Conservation (phyloP, 2,113 vertebrate species). For the Sorex araneus region DNA sequence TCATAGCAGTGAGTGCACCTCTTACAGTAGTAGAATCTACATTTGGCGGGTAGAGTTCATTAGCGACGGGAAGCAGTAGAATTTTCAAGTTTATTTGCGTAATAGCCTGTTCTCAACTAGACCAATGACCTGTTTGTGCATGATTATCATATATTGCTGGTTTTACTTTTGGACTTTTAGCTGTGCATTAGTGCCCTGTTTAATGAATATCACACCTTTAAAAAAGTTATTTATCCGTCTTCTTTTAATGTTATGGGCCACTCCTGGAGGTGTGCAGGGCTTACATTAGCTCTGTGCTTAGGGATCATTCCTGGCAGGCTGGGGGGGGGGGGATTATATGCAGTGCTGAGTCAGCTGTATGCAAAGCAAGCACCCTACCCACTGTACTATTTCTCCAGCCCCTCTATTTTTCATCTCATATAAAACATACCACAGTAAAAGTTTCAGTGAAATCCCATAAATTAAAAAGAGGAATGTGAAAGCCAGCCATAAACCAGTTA, state of each 20-base stretch:
- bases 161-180: neutral
- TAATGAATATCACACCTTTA: neutral
- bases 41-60: neutral
- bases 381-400: too few relatives aligned
- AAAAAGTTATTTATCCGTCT: neutral
- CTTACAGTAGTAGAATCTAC: neutral
- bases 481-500: neutral
- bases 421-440: neutral
- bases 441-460: conserved; percentile 34
- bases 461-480: neutral
- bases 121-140: neutral
- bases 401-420: neutral
- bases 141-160: neutral
- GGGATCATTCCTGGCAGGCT: too few relatives aligned
- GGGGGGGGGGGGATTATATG: too few relatives aligned
- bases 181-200: neutral
- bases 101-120: neutral
- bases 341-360: too few relatives aligned
- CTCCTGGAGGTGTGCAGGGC: too few relatives aligned
- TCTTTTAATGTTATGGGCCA: too few relatives aligned
- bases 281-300: too few relatives aligned
- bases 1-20: neutral
- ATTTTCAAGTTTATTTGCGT: conserved; percentile 29
- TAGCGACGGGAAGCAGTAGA: neutral
- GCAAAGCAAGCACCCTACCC: too few relatives aligned